phyloP scores from a whole-genome alignment of 2,888 invertebrate genomes.

The Ophioninae sp. region DNA sequence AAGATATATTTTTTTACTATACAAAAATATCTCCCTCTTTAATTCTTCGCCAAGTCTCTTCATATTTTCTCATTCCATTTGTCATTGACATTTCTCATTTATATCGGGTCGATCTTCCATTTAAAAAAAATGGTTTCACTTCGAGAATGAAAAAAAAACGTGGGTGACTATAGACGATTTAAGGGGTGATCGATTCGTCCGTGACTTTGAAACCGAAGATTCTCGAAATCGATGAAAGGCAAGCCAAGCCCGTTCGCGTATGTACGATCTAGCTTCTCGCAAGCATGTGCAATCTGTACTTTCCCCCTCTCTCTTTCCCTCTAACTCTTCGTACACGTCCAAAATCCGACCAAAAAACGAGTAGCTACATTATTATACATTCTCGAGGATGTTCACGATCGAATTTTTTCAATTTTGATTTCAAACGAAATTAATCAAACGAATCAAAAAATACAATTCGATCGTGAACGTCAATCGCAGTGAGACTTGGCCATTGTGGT shows the following conservation, averaged over 20 bases:
- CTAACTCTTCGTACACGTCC: neutral
- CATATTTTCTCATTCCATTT: no score
- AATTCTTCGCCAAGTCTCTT: no score
- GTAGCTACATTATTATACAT: conserved; percentile 44
- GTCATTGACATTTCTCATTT: no score
- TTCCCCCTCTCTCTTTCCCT: neutral
- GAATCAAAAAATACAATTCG: conserved; percentile 21
- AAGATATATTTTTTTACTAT: no score
- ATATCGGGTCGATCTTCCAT: no score
- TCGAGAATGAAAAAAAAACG: neutral
- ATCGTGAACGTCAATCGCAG: conserved; percentile 44
- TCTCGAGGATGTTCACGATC: conserved; percentile 22
- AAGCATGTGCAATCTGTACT: conserved; percentile 46
- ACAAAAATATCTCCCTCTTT: no score
- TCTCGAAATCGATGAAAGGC: conserved; percentile 57
- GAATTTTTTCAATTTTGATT: conserved; percentile 6
- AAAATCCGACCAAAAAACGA: conserved; percentile 37
- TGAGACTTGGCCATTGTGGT: conserved; percentile 55
- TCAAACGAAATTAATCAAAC: neutral
- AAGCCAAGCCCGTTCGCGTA: conserved; percentile 62
- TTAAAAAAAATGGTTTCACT: neutral
- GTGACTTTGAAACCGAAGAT: neutral
- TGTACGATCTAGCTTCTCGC: conserved; percentile 48
- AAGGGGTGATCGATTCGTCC: neutral
- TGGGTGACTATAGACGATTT: neutral